These are phyloP conservation scores for Leptinotarsa rubiginosa DNA, from an alignment of 2,888 invertebrate genomes.

Conservation along the genomic window DNA sequence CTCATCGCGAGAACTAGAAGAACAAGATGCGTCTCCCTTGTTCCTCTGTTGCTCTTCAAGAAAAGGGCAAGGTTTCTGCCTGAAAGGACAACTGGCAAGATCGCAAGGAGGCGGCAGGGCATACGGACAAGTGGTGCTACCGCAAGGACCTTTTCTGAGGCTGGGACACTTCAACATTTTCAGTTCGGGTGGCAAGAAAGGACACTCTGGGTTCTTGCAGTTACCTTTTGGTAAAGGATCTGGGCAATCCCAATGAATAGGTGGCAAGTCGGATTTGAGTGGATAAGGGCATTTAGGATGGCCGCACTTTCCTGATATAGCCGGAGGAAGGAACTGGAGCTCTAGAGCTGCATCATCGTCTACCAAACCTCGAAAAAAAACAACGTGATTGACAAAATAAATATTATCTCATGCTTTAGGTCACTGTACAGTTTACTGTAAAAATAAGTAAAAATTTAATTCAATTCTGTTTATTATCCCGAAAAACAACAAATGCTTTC, in stretches of 20 bases:
- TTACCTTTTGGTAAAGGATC: conserved; percentile 63
- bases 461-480: too few relatives aligned
- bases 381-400: too few relatives aligned
- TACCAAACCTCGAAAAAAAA: conserved; percentile 47
- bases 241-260: conserved; percentile 66
- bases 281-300: conserved; percentile 58
- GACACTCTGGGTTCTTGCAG: conserved; percentile 63
- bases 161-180: conserved; percentile 54
- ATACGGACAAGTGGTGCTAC: conserved; percentile 58
- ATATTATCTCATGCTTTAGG: too few relatives aligned
- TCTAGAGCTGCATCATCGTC: conserved; percentile 58
- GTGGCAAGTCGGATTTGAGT: conserved; percentile 54
- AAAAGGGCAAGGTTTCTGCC: conserved; percentile 44
- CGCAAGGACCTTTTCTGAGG: conserved; percentile 58
- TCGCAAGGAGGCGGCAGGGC: conserved; percentile 54
- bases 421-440: too few relatives aligned
- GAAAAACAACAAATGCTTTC: too few relatives aligned
- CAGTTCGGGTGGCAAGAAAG: conserved; percentile 53
- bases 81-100: conserved; percentile 48
- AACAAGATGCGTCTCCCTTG: conserved; percentile 31
- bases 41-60: conserved; percentile 30
- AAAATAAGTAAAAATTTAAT: too few relatives aligned
- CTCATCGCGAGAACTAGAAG: conserved; percentile 25
- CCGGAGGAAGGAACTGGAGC: conserved; percentile 53
- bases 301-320: conserved; percentile 56